Base-by-base conservation (phyloP, 2,888 invertebrate genomes). In the Baccha elongata region DNA sequence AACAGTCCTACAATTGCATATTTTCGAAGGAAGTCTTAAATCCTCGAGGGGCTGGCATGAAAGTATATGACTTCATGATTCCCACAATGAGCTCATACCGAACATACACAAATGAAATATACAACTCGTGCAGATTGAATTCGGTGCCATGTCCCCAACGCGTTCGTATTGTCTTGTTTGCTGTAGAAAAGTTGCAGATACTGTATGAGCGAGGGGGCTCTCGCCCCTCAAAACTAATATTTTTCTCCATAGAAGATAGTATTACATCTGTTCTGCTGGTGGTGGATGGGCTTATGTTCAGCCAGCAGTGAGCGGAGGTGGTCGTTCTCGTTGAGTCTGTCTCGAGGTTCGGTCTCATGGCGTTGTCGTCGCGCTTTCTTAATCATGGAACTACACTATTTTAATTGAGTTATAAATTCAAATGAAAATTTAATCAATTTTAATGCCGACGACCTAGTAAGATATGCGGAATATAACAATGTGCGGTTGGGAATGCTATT, bases 361-460 rank as follows among this genome's bases (percentile, higher is more conserved):
- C 72, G 73, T 72, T 78, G 60, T 60, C 83, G 72, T 73, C 78
- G 83, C 67, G 83, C 78, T 73, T 83, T 83, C 78, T 78, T 83
- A 78, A 83, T 78, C 78, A 83, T 83, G 72, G 64, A 60, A 69
- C 67, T 78, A 83, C 83, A 83, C 83, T 68, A 73, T 83, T 83
- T 83, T 83, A 83, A 83, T 83, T 83, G 83, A 83, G 83, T 83
- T 83, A 83, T 83, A 83, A 83, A 83, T 83, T 73, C 55, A 72
- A 83, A 83, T 83, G 78, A 83, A 78, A 73, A 73, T 78, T 83
- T 83, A 83, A 83, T 83, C 83, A 83, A 83, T 83, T 83, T 83
- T 83, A 78, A 78, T 83, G 78, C 83, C 78, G 78, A 64, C 83
- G 83, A 83, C 83, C 83, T 78, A 83, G 78, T 83, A 83, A 83